Evolutionary conservation across 2,888 invertebrate genomes (phyloP).

Genomic region (Tetropium fuscum): DNA sequence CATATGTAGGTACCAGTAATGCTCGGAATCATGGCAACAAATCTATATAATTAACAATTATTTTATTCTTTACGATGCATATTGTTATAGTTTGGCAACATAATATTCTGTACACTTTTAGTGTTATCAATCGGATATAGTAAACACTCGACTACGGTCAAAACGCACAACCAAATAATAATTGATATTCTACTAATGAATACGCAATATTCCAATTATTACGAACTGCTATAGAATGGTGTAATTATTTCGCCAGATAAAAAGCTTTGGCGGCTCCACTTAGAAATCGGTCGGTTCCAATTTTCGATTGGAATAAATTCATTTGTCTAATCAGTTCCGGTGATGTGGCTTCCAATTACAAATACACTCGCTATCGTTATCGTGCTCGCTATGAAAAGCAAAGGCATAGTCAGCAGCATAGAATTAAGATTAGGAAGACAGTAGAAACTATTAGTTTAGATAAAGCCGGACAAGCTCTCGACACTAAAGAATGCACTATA

Average conservation of each 20-base stretch:
- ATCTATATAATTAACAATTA: no score
- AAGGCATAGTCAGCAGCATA: conserved; percentile 18
- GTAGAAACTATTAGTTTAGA: conserved; percentile 6
- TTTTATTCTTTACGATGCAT: no score
- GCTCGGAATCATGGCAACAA: no score
- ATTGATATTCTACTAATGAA: conserved; percentile 1
- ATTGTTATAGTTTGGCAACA: no score
- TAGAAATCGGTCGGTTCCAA: conserved; percentile 21
- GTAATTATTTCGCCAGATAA: conserved; percentile 19
- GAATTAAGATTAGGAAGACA: conserved; percentile 13
- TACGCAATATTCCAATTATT: neutral
- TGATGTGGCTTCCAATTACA: conserved; percentile 21
- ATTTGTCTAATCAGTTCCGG: conserved; percentile 27
- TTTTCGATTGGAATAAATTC: conserved; percentile 28
- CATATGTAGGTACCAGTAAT: no score
- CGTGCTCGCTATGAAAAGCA: conserved; percentile 18
- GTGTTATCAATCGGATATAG: no score
- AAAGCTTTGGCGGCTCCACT: conserved; percentile 4
- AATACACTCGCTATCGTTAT: conserved; percentile 14
- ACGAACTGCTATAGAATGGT: conserved; percentile 5
- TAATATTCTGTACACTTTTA: no score
- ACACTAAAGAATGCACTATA: neutral
- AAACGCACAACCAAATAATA: no score
- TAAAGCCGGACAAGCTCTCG: neutral
- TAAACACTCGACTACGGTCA: no score